A percentile compares a stretch with the other conserved stretches of the same genome.
These are phyloP conservation scores for Oscheius sp. DNA, from an alignment of 2,888 invertebrate genomes.

Conservation along the genomic window DNA sequence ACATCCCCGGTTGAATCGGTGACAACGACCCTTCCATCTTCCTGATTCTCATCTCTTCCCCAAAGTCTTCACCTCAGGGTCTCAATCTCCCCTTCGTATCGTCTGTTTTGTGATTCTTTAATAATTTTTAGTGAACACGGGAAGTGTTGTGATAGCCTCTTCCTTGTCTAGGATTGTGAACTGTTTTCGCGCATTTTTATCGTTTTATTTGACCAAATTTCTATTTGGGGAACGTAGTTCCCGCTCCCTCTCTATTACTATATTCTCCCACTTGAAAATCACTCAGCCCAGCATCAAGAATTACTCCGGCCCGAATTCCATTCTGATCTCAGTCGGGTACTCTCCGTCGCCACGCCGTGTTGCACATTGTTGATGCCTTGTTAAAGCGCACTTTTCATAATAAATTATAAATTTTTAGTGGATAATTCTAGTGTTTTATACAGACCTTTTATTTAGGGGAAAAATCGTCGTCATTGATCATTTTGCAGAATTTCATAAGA, in stretches of 20 bases:
- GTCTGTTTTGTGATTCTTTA: background rate
- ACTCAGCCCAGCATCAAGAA: background rate
- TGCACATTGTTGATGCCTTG: constrained; percentile 25
- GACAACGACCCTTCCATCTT: background rate
- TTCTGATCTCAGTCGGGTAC: constrained; percentile 31
- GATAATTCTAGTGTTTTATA: too few relatives aligned
- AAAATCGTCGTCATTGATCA: too few relatives aligned
- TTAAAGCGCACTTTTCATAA: background rate
- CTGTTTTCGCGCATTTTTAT: background rate
- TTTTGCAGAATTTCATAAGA: too few relatives aligned
- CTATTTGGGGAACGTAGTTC: background rate
- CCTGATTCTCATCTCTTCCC: background rate
- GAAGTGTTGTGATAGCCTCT: constrained; percentile 11
- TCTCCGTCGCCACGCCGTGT: background rate
- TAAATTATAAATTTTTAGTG: background rate
- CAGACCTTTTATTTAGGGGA: too few relatives aligned
- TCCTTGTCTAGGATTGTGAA: background rate
- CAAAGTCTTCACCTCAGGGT: constrained; percentile 20
- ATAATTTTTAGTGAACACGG: background rate
- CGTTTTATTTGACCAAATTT: constrained; percentile 6
- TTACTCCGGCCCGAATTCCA: constrained; percentile 24
- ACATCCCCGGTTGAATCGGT: background rate
- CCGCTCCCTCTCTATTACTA: background rate
- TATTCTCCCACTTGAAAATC: background rate
- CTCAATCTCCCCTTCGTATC: background rate